Percentiles rank a stretch among this genome's conserved stretches.
Evolutionary conservation across 1,140 invertebrate genomes (phyloP).

Genomic region (Gyrodactylus salaris): DNA sequence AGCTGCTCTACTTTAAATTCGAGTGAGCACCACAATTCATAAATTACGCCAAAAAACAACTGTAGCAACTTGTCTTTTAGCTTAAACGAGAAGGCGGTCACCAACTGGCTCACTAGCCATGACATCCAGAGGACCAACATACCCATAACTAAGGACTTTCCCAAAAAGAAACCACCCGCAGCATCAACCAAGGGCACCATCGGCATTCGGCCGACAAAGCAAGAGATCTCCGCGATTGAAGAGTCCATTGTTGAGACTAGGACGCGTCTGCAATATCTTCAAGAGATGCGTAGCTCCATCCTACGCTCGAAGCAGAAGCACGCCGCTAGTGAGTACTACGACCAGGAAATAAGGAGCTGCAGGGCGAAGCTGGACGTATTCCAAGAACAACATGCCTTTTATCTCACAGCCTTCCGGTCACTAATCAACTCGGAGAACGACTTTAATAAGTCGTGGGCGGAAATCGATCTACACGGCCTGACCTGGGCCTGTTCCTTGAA

Average conservation of each 20-base stretch:
- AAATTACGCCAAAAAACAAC: neutral
- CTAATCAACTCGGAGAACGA: neutral
- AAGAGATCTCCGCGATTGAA: neutral
- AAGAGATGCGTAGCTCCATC: neutral
- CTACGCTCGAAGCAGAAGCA: neutral
- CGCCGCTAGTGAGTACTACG: neutral
- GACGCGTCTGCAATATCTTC: neutral
- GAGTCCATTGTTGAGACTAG: neutral
- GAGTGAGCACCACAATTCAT: neutral
- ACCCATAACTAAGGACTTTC: neutral
- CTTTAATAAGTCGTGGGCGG: neutral
- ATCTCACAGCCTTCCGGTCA: neutral
- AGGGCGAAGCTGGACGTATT: neutral
- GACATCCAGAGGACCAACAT: neutral
- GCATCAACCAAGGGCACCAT: neutral
- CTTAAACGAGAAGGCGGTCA: neutral
- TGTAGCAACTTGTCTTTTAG: neutral
- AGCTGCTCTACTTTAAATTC: neutral
- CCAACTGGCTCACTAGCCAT: neutral
- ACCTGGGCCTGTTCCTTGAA: neutral
- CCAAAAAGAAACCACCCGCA: neutral
- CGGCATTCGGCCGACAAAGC: neutral
- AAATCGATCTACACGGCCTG: neutral
- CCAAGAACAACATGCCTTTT: neutral
- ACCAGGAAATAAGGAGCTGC: neutral